A percentile compares a stretch with the other conserved stretches of the same genome.
phyloP scores from a whole-genome alignment of 2,888 invertebrate genomes.

The Heliconius charithonia region DNA sequence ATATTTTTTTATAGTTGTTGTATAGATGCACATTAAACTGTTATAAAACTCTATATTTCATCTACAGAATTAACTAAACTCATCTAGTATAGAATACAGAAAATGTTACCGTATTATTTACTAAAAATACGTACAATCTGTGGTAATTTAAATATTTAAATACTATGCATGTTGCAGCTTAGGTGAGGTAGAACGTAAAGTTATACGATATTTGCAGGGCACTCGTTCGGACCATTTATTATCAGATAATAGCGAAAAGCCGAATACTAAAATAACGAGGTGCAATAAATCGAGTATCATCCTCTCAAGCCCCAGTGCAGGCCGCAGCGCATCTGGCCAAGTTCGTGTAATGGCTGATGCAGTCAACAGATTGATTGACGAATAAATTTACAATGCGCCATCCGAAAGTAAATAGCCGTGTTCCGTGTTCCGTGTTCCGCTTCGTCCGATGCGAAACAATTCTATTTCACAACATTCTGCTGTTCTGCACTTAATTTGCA shows the following conservation, averaged over 20 bases:
- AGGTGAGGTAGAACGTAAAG: background rate
- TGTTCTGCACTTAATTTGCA: constrained; percentile 33
- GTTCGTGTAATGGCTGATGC: constrained; percentile 41
- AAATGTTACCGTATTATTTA: background rate
- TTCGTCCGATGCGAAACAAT: constrained; percentile 38
- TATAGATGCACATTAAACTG: background rate
- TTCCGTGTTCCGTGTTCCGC: constrained; percentile 36
- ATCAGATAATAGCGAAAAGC: constrained; percentile 21
- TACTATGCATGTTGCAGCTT: constrained; percentile 4
- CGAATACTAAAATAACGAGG: constrained; percentile 23
- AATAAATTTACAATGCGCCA: constrained; percentile 47
- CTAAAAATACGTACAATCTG: background rate
- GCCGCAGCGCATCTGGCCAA: constrained; percentile 37
- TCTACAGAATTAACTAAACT: no score
- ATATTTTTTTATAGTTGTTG: no score
- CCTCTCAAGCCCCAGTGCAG: constrained; percentile 33
- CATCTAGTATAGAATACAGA: background rate
- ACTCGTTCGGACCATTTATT: constrained; percentile 17
- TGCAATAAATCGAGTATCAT: constrained; percentile 36
- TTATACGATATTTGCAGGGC: constrained; percentile 2
- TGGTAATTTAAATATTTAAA: background rate
- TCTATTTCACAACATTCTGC: constrained; percentile 37
- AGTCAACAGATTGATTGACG: constrained; percentile 52
- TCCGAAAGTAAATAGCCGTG: constrained; percentile 44
- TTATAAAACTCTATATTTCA: background rate